Percentiles rank a stretch among this genome's conserved stretches.
These are phyloP conservation scores for Brachyopa scutellaris DNA, from an alignment of 2,888 invertebrate species.

Conservation along the genomic window DNA sequence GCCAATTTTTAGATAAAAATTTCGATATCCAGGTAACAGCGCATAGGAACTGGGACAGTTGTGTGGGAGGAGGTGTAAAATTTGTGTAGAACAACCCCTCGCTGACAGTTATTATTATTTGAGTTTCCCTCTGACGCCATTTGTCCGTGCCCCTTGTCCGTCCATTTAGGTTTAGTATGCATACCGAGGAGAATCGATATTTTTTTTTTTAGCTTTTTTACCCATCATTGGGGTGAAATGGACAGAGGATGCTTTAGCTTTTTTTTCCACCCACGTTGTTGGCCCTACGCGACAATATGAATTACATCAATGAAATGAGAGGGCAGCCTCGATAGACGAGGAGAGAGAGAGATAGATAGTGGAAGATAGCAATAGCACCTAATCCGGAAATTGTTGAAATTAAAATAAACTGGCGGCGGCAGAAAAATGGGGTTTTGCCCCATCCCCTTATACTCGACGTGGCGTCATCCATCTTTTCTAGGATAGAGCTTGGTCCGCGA, in stretches of 20 bases:
- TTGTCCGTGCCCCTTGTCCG: background rate
- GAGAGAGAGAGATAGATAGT: slow-evolving; percentile 20
- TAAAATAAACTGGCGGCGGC: slow-evolving; percentile 53
- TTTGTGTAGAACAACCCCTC: slow-evolving; percentile 63
- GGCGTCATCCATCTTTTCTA: slow-evolving; percentile 17
- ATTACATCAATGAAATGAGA: slow-evolving; percentile 44
- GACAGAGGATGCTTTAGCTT: slow-evolving; percentile 15
- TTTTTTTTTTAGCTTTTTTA: background rate
- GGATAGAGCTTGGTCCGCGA: slow-evolving; percentile 30
- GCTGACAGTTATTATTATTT: slow-evolving; percentile 69
- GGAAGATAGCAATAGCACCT: too few relatives aligned
- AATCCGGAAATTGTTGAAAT: slow-evolving; percentile 67
- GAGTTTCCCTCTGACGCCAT: slow-evolving; percentile 36
- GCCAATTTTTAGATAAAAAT: slow-evolving; percentile 64
- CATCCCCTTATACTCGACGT: background rate
- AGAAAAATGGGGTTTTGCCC: background rate
- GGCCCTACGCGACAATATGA: slow-evolving; percentile 41
- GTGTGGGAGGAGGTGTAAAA: slow-evolving; percentile 9
- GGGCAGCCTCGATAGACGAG: slow-evolving; percentile 9
- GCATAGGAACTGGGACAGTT: background rate
- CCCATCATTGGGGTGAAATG: slow-evolving; percentile 12
- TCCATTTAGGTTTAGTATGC: slow-evolving; percentile 38
- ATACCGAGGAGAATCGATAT: slow-evolving; percentile 14
- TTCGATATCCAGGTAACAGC: slow-evolving; percentile 49
- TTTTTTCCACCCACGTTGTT: background rate